A percentile compares a stretch with the other conserved stretches of the same genome.
These are phyloP conservation scores for Arctocebus calabarensis DNA, from an alignment of 2,797 vertebrate genomes.

Conservation along the genomic window DNA sequence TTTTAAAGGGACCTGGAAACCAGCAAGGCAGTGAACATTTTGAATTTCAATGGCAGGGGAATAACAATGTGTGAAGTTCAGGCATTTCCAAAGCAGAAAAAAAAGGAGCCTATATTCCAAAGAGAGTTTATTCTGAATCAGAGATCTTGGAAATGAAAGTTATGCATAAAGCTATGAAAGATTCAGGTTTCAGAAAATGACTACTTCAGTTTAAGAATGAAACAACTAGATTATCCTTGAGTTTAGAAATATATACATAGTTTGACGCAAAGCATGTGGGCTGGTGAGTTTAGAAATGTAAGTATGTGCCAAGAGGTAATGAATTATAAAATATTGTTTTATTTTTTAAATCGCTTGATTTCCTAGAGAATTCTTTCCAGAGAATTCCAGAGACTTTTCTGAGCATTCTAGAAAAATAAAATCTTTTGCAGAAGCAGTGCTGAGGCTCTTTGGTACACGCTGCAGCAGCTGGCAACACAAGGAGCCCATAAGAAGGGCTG, in stretches of 20 bases:
- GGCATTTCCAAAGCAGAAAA: constrained; percentile 83
- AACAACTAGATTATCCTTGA: constrained; percentile 11
- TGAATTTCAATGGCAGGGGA: constrained; percentile 84
- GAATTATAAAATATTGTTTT: background rate
- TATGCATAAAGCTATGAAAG: constrained; percentile 23
- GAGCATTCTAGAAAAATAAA: constrained; percentile 48
- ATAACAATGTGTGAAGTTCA: constrained; percentile 84
- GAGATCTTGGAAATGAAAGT: constrained; percentile 67
- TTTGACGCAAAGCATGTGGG: background rate
- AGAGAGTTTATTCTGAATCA: constrained; percentile 40
- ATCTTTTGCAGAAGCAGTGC: background rate
- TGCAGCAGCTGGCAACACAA: background rate
- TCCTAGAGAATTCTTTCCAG: constrained; percentile 40
- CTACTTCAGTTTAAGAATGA: constrained; percentile 19
- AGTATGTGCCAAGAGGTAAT: background rate
- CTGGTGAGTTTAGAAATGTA: constrained; percentile 44
- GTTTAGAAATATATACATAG: constrained; percentile 1
- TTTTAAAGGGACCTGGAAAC: constrained; percentile 85
- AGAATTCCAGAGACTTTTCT: constrained; percentile 43
- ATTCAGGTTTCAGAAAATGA: constrained; percentile 68
- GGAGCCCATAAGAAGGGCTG: background rate
- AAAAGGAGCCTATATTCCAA: background rate
- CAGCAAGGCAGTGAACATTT: constrained; percentile 76
- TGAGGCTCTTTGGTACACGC: background rate
- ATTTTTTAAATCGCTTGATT: constrained; percentile 41